Percentiles rank a stretch among this genome's conserved stretches.
Evolutionary conservation across 2,797 vertebrate genomes (phyloP).

Genomic region (Orientallactaga sibirica): DNA sequence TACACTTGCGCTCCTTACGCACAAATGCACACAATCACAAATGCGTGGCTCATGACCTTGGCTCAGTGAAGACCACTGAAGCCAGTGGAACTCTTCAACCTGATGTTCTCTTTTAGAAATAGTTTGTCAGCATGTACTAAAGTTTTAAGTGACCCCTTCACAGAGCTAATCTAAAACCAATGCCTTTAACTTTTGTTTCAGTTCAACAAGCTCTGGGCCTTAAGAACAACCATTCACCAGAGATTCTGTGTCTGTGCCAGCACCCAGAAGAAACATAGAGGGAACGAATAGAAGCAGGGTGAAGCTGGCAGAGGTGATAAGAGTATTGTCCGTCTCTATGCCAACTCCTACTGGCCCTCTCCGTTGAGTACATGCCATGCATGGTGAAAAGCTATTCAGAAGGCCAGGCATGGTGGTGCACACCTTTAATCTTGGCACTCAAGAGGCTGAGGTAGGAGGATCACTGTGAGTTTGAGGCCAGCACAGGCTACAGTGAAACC

Average conservation of each 20-base stretch:
- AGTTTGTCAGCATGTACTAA: background rate
- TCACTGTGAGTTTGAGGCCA: no score
- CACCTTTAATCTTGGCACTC: no score
- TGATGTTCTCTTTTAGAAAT: constrained; percentile 54
- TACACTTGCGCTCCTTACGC: no score
- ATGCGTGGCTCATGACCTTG: background rate
- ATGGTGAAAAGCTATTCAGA: constrained; percentile 52
- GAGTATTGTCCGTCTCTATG: constrained; percentile 16
- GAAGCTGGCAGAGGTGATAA: background rate
- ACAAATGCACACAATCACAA: background rate
- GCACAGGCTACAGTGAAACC: no score
- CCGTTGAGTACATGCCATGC: constrained; percentile 9
- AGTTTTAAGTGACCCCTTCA: constrained; percentile 48
- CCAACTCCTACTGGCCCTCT: constrained; percentile 37
- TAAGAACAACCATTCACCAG: background rate
- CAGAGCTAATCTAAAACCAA: constrained; percentile 40
- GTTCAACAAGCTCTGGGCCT: constrained; percentile 8
- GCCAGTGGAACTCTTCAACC: background rate
- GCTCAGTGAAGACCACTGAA: constrained; percentile 13
- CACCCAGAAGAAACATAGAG: constrained; percentile 11
- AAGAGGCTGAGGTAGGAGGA: no score
- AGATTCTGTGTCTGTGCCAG: background rate
- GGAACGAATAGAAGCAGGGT: background rate
- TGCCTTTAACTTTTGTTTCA: constrained; percentile 44
- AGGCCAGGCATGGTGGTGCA: no score